Evolutionary conservation across 2,888 invertebrate genomes (phyloP).

Genomic region (Ganaspis brasiliensis): DNA sequence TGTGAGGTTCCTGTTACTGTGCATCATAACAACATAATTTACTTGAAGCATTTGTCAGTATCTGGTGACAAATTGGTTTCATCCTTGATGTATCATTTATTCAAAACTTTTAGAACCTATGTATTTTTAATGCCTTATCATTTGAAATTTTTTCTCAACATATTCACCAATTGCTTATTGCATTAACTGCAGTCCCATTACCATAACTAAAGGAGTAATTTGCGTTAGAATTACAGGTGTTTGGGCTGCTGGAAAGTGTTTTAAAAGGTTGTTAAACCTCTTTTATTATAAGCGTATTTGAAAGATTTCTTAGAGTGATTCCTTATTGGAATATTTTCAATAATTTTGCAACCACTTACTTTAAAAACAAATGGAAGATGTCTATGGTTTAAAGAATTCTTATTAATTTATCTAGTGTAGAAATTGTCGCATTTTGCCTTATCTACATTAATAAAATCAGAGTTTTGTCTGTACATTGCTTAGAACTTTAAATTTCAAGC

Average conservation of each 20-base stretch:
- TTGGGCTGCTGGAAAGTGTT: background rate
- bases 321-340: no score
- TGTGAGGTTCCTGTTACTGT: constrained; percentile 58
- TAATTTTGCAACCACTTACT: no score
- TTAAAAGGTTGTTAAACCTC: background rate
- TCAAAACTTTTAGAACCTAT: background rate
- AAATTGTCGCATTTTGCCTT: no score
- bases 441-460: no score
- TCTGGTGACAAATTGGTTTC: constrained; percentile 30
- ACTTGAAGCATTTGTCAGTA: constrained; percentile 31
- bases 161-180: background rate
- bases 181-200: background rate
- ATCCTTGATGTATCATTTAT: constrained; percentile 21
- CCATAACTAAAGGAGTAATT: background rate
- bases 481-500: no score
- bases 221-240: background rate
- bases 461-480: no score
- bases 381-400: background rate
- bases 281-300: background rate
- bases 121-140: background rate
- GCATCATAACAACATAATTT: constrained; percentile 48
- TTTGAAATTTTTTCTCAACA: background rate
- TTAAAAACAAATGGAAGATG: no score
- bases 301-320: background rate
- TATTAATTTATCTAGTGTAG: no score